phyloP scores from a whole-genome alignment of 2,888 invertebrate species.

The Hipparchia semele region DNA sequence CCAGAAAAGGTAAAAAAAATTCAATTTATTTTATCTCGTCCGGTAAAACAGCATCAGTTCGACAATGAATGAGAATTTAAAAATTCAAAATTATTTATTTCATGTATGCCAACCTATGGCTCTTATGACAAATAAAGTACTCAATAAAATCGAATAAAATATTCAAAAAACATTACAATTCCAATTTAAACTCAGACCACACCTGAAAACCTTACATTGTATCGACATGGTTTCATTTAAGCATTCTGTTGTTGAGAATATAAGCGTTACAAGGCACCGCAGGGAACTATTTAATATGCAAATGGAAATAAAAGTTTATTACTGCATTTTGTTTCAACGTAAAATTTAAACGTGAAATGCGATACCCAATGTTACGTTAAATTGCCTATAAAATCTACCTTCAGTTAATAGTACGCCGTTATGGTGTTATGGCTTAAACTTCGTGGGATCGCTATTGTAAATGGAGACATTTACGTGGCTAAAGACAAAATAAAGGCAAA shows the following conservation, averaged over 20 bases:
- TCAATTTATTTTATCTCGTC: neutral
- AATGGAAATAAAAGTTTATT: constrained; percentile 40
- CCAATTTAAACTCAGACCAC: neutral
- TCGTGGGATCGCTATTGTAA: constrained; percentile 34
- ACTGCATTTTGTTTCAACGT: constrained; percentile 37
- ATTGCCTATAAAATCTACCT: constrained; percentile 40
- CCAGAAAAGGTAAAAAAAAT: neutral
- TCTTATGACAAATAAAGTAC: too few species aligned
- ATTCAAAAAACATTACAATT: too few species aligned
- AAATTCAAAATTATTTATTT: too few species aligned
- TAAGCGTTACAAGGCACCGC: constrained; percentile 28
- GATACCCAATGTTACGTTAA: constrained; percentile 40
- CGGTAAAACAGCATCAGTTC: neutral
- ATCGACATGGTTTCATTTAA: constrained; percentile 5
- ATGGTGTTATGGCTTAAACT: constrained; percentile 32
- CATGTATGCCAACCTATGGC: too few species aligned
- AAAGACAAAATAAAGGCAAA: constrained; percentile 13
- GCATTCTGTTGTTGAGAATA: constrained; percentile 30
- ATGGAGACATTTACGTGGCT: constrained; percentile 33
- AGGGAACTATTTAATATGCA: constrained; percentile 40
- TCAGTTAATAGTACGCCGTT: constrained; percentile 37
- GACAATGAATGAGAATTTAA: neutral
- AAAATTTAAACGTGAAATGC: constrained; percentile 39
- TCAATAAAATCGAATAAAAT: too few species aligned
- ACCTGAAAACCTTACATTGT: neutral